These are phyloP conservation scores for Lasioglossum pauxillum DNA, from an alignment of 2,888 invertebrate species.

Conservation along the genomic window DNA sequence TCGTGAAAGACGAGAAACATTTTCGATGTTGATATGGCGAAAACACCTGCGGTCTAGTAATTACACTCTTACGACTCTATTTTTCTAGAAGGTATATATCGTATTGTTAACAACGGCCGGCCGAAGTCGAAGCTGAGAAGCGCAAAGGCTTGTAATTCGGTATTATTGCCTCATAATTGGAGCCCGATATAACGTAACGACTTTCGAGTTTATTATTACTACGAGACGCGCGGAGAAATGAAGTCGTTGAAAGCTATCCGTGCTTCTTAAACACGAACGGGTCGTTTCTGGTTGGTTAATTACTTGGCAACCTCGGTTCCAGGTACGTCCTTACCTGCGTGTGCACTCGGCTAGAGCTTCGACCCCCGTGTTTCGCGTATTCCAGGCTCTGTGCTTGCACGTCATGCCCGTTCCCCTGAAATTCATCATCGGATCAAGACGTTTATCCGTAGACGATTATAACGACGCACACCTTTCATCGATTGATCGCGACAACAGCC, in stretches of 20 bases:
- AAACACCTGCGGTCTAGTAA: background rate
- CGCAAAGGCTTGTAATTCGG: slow-evolving; percentile 36
- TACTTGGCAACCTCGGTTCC: slow-evolving; percentile 59
- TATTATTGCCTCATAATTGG: slow-evolving; percentile 55
- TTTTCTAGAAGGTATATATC: background rate
- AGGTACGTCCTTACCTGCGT: slow-evolving; percentile 56
- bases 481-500: background rate
- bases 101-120: background rate
- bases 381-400: background rate
- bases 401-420: background rate
- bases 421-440: slow-evolving; percentile 14
- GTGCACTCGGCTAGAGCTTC: slow-evolving; percentile 16
- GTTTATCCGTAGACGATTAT: background rate
- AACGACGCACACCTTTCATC: background rate
- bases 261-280: slow-evolving; percentile 60
- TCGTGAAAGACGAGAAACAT: too few species aligned
- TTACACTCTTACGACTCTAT: background rate
- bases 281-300: slow-evolving; percentile 57
- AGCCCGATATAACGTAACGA: slow-evolving; percentile 63
- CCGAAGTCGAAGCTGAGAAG: background rate
- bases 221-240: slow-evolving; percentile 52
- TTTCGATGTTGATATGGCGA: background rate
- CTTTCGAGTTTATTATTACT: slow-evolving; percentile 67
- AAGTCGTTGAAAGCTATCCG: slow-evolving; percentile 53
- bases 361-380: slow-evolving; percentile 13